These are phyloP conservation scores for Cettia cetti DNA, from an alignment of 2,113 vertebrate species.

Conservation along the genomic window DNA sequence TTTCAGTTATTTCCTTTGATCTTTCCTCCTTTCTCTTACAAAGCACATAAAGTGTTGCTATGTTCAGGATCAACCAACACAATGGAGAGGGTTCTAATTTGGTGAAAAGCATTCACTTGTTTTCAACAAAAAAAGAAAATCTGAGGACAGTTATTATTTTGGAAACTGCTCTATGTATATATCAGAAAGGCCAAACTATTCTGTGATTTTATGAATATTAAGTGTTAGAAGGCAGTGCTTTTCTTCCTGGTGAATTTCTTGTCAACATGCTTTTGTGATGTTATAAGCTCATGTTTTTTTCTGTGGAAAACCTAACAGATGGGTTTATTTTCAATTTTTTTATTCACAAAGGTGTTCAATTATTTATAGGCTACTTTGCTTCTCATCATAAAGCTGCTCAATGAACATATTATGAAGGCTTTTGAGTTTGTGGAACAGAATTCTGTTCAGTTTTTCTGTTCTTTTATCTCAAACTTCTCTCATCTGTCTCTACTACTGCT, in stretches of 20 bases:
- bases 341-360: background rate
- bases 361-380: constrained; percentile 1
- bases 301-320: background rate
- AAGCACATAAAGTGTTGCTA: background rate
- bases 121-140: background rate
- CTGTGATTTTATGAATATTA: background rate
- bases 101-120: background rate
- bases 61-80: background rate
- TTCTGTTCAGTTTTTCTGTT: background rate
- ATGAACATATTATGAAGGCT: background rate
- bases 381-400: background rate
- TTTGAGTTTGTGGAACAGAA: background rate
- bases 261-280: background rate
- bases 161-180: background rate
- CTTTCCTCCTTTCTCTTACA: background rate
- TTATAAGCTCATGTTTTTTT: background rate
- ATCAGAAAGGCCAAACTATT: background rate
- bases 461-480: background rate
- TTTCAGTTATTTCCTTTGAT: background rate
- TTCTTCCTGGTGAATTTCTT: background rate
- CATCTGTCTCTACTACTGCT: background rate
- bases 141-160: background rate
- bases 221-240: background rate
- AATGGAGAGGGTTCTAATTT: background rate
- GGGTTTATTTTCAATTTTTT: background rate